Evolutionary conservation across 2,797 vertebrate species (phyloP).

Genomic region (Pachyuromys duprasi): DNA sequence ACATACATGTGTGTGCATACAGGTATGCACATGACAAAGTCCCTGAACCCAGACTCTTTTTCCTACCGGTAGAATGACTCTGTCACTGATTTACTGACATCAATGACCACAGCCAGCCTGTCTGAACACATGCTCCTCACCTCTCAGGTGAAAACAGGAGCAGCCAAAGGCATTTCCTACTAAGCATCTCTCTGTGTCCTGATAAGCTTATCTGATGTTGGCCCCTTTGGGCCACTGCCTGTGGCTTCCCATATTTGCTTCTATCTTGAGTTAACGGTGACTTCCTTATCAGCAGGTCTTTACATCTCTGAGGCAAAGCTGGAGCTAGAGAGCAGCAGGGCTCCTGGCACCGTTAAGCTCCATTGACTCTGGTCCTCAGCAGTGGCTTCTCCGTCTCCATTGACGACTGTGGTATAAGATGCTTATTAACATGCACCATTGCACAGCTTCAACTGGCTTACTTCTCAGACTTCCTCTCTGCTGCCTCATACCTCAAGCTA

Average conservation of each 20-base stretch:
- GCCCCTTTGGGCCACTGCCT: constrained; percentile 76
- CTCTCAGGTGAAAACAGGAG: neutral
- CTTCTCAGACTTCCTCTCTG: neutral
- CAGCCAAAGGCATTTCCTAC: neutral
- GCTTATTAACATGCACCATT: neutral
- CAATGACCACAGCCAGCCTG: neutral
- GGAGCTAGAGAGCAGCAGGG: neutral
- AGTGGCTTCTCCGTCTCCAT: too few species aligned
- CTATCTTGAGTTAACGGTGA: neutral
- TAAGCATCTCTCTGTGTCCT: neutral
- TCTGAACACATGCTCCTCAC: neutral
- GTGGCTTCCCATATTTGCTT: neutral
- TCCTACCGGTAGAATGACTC: fast-evolving
- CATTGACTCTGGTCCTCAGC: neutral
- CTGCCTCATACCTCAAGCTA: neutral
- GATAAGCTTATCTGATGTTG: constrained; percentile 76
- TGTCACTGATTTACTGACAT: neutral
- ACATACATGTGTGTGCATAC: fast-evolving
- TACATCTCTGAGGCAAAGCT: neutral
- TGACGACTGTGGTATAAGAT: neutral
- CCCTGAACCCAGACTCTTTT: neutral
- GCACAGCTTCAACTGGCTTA: neutral
- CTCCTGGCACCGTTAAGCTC: neutral
- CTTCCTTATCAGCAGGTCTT: neutral
- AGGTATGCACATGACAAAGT: too few species aligned